These are phyloP conservation scores for Muscicapa adusta DNA, from an alignment of 2,113 vertebrate species.

Conservation along the genomic window DNA sequence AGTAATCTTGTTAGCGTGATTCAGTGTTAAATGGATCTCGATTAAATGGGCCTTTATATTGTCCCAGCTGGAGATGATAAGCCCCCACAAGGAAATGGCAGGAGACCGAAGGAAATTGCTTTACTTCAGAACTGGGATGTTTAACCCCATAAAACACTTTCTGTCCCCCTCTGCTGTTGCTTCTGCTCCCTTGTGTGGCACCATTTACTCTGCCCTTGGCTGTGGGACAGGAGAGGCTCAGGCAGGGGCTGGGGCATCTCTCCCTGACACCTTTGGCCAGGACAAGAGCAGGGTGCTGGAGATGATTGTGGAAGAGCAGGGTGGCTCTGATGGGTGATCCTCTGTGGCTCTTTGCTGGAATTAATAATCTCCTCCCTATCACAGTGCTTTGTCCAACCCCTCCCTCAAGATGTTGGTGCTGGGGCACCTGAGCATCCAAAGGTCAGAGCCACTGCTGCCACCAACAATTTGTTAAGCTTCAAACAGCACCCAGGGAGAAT, in stretches of 20 bases:
- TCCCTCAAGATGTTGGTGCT: background rate
- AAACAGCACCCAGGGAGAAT: background rate
- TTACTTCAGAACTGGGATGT: constrained; percentile 57
- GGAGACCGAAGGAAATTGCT: constrained; percentile 61
- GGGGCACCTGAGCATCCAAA: background rate
- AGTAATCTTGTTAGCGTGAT: constrained; percentile 66
- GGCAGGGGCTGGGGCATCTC: background rate
- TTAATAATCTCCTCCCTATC: background rate
- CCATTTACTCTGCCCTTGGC: background rate
- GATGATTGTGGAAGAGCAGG: background rate
- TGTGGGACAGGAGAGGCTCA: background rate
- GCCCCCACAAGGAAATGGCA: constrained; percentile 64
- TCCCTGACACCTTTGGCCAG: background rate
- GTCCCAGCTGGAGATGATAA: constrained; percentile 71
- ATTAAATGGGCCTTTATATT: constrained; percentile 69
- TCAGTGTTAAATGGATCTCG: constrained; percentile 70
- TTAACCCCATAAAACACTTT: constrained; percentile 53
- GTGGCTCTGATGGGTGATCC: background rate
- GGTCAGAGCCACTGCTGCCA: background rate
- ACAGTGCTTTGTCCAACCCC: background rate
- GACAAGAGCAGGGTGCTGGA: background rate
- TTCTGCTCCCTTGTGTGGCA: background rate
- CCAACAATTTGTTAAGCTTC: background rate
- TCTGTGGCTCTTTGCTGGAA: background rate
- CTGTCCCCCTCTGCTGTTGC: background rate